phyloP scores from a whole-genome alignment of 1,140 invertebrate species.

The Pogonus chalceus region DNA sequence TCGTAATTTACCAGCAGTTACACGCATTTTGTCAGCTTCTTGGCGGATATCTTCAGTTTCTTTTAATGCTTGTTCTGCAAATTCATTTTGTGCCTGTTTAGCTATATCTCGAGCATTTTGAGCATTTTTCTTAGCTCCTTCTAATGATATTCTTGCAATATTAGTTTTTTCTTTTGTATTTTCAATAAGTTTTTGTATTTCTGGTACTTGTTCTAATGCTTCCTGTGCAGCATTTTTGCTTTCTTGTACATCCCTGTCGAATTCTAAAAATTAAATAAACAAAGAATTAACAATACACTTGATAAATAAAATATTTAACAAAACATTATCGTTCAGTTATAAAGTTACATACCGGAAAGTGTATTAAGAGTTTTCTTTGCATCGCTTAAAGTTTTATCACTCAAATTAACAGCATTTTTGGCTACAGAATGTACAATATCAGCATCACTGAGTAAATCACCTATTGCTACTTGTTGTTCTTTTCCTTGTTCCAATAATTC shows the following conservation, averaged over 20 bases:
- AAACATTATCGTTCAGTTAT: background rate
- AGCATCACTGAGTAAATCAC: slow-evolving; percentile 57
- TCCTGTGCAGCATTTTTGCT: slow-evolving; percentile 58
- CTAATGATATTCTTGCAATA: slow-evolving; percentile 60
- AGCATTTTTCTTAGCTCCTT: slow-evolving; percentile 67
- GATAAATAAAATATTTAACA: background rate
- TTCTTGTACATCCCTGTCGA: slow-evolving; percentile 78
- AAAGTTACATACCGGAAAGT: slow-evolving; percentile 50
- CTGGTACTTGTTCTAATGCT: slow-evolving; percentile 47
- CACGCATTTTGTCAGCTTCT: slow-evolving; percentile 65
- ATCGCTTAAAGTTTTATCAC: slow-evolving; percentile 75
- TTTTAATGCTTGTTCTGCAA: slow-evolving; percentile 60
- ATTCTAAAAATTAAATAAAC: slow-evolving; percentile 48
- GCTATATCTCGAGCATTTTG: slow-evolving; percentile 64
- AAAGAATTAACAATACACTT: slow-evolving; percentile 11
- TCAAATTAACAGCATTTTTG: slow-evolving; percentile 67
- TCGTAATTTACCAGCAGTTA: slow-evolving; percentile 59
- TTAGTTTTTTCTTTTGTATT: slow-evolving; percentile 50
- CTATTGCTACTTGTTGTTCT: slow-evolving; percentile 49
- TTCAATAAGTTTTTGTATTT: slow-evolving; percentile 43
- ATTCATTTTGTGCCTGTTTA: slow-evolving; percentile 60
- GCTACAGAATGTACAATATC: slow-evolving; percentile 62
- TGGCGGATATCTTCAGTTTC: slow-evolving; percentile 65
- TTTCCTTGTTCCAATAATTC: slow-evolving; percentile 42
- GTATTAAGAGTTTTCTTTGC: slow-evolving; percentile 78